A percentile compares a stretch with the other conserved stretches of the same genome.
phyloP scores from a whole-genome alignment of 2,797 vertebrate genomes.

The Microhierax caerulescens region DNA sequence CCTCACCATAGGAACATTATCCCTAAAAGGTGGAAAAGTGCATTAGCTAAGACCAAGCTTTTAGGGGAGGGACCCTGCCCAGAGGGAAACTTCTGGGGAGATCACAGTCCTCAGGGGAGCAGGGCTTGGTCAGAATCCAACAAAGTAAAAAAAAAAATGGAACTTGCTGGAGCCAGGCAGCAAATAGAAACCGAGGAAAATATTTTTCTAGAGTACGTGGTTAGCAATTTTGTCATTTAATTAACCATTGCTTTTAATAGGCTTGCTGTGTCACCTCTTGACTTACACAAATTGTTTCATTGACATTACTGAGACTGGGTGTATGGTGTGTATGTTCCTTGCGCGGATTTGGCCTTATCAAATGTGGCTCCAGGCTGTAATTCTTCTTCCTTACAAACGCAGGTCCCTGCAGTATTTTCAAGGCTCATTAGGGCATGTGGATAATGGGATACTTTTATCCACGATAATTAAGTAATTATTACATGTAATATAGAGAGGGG shows the following conservation, averaged over 20 bases:
- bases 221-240: neutral
- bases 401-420: neutral
- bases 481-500: neutral
- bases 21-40: neutral
- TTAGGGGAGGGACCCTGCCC: no score
- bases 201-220: fast-evolving
- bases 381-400: neutral
- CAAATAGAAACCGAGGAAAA: neutral
- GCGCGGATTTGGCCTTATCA: neutral
- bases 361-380: neutral
- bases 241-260: neutral
- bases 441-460: conserved; percentile 38
- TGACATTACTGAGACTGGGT: neutral
- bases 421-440: neutral
- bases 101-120: neutral
- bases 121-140: neutral
- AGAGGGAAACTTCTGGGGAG: neutral
- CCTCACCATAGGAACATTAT: neutral
- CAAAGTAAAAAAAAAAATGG: neutral
- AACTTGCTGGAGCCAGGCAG: neutral
- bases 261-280: neutral
- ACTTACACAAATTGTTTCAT: neutral
- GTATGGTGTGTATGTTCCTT: fast-evolving
- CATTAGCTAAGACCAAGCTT: fast-evolving
- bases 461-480: conserved; percentile 11